phyloP scores from a whole-genome alignment of 2,888 invertebrate genomes.

The Pseudococcus viburni region DNA sequence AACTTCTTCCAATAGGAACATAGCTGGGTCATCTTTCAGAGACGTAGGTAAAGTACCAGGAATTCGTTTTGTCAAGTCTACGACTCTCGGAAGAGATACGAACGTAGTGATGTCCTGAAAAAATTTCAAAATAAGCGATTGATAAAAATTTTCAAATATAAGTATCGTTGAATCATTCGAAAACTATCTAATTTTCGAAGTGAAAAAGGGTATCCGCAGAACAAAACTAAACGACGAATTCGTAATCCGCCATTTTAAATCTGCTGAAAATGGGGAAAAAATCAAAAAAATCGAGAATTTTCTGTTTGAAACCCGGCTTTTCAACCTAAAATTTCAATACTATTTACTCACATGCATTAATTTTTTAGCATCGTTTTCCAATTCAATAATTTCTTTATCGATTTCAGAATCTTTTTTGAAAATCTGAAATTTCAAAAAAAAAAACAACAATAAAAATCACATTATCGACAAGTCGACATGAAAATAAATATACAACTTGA shows the following conservation, averaged over 20 bases:
- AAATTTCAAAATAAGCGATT: no score
- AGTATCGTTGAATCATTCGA: no score
- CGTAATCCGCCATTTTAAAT: no score
- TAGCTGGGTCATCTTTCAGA: conserved; percentile 69
- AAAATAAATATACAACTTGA: background rate
- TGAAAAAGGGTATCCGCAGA: no score
- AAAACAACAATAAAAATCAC: background rate
- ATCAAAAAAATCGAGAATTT: no score
- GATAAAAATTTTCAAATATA: no score
- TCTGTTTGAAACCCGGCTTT: no score
- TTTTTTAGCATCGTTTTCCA: conserved; percentile 19
- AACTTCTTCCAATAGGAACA: conserved; percentile 60
- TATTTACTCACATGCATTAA: conserved; percentile 23
- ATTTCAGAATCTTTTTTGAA: conserved; percentile 63
- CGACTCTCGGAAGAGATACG: conserved; percentile 74
- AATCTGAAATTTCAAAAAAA: conserved; percentile 39
- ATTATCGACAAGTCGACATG: background rate
- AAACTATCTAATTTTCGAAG: no score
- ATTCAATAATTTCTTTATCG: conserved; percentile 17
- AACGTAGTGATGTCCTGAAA: conserved; percentile 70
- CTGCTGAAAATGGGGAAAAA: no score
- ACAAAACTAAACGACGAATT: no score
- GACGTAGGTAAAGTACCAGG: conserved; percentile 73
- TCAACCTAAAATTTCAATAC: no score
- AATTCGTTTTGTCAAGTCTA: conserved; percentile 75